Evolutionary conservation across 1,140 invertebrate species (phyloP).

Genomic region (Pristionchus pacificus): DNA sequence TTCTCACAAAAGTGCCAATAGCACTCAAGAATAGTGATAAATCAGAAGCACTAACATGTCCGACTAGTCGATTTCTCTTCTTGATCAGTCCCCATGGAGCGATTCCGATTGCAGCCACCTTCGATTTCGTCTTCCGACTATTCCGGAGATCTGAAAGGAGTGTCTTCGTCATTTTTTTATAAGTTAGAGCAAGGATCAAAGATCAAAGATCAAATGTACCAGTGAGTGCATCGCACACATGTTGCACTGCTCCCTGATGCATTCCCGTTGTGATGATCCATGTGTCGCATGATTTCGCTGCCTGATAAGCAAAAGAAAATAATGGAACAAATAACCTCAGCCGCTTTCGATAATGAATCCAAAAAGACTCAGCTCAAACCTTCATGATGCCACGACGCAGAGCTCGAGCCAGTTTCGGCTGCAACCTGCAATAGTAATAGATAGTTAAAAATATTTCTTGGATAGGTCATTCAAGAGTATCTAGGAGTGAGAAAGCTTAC

Average conservation of each 20-base stretch:
- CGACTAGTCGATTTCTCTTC: constrained; percentile 80
- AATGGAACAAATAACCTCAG: too few relatives aligned
- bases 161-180: too few relatives aligned
- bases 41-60: constrained; percentile 58
- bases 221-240: constrained; percentile 37
- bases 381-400: constrained; percentile 87
- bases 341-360: too few relatives aligned
- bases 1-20: too few relatives aligned
- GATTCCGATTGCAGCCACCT: constrained; percentile 72
- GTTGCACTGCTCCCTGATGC: constrained; percentile 74
- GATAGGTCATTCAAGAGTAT: not conserved
- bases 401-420: constrained; percentile 87
- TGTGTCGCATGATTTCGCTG: constrained; percentile 90
- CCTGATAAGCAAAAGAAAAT: too few relatives aligned
- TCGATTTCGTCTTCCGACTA: constrained; percentile 31
- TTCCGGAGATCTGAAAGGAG: not conserved
- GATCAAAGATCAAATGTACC: constrained; percentile 11
- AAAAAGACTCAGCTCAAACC: too few relatives aligned
- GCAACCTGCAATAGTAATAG: constrained; percentile 53
- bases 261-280: constrained; percentile 95
- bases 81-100: constrained; percentile 96
- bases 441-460: constrained; percentile 28
- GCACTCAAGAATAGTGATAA: constrained; percentile 3
- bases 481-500: constrained; percentile 14
- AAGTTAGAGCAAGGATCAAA: not conserved